Conservation (phyloP, 1,140 invertebrate genomes). For the Geopemphigus sp. region DNA sequence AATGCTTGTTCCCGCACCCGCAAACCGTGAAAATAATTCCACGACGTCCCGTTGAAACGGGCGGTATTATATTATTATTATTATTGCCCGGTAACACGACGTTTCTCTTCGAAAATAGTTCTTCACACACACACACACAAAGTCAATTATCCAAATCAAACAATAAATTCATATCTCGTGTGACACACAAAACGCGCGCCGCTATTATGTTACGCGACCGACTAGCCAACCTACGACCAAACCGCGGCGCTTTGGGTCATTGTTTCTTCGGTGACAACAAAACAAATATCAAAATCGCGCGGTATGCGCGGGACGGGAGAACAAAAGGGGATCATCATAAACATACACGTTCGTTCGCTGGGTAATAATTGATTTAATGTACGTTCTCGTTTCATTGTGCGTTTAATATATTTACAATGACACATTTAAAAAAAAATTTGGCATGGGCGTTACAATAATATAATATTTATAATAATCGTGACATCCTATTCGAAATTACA, state of each 20-base stretch:
- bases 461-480: not conserved
- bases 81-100: too few species aligned
- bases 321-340: not conserved
- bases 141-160: conserved; percentile 36
- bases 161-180: conserved; percentile 38
- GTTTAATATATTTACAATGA: conserved; percentile 38
- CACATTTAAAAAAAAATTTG: conserved; percentile 15
- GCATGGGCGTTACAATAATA: not conserved
- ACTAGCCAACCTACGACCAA: not conserved
- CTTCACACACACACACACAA: conserved; percentile 10
- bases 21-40: conserved; percentile 34
- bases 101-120: conserved; percentile 39
- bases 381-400: not conserved
- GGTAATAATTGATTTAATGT: conserved; percentile 1
- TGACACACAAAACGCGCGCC: conserved; percentile 30
- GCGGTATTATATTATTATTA: too few species aligned
- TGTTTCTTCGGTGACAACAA: conserved; percentile 21
- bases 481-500: not conserved
- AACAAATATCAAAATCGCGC: not conserved
- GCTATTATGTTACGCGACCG: conserved; percentile 12
- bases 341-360: not conserved
- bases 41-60: conserved; percentile 18
- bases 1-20: not conserved
- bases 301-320: too few species aligned
- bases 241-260: too few species aligned